phyloP scores from a whole-genome alignment of 2,888 invertebrate genomes.

The Scaptomyza reducta region DNA sequence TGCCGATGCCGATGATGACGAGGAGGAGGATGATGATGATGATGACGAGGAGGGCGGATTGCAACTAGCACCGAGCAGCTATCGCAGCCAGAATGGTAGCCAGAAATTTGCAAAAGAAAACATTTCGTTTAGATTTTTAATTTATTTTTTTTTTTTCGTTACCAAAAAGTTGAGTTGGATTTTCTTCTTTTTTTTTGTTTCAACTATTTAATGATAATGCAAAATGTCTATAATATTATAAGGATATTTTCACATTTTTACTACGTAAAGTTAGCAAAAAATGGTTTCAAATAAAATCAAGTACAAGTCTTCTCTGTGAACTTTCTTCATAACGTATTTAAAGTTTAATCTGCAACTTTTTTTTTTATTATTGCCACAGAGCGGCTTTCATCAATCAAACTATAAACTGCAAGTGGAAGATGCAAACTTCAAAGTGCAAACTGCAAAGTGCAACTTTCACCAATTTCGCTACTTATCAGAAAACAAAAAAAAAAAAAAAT shows the following conservation, averaged over 20 bases:
- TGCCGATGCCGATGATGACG: neutral
- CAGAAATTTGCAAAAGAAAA: neutral
- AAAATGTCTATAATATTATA: too few relatives aligned
- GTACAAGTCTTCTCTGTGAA: too few relatives aligned
- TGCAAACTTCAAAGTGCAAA: constrained; percentile 14
- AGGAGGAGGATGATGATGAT: constrained; percentile 29
- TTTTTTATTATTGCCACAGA: constrained; percentile 29
- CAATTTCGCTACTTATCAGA: constrained; percentile 38
- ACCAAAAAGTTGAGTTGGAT: too few relatives aligned
- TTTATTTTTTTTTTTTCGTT: too few relatives aligned
- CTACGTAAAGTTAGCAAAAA: neutral
- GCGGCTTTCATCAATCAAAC: constrained; percentile 59
- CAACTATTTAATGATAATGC: too few relatives aligned
- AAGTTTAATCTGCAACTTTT: neutral
- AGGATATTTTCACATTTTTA: neutral
- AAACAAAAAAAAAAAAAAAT: neutral
- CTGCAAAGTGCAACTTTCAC: constrained; percentile 35
- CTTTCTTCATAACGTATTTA: neutral
- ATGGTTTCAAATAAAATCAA: too few relatives aligned
- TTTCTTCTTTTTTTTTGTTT: too few relatives aligned
- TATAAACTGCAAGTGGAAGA: constrained; percentile 34
- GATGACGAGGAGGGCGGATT: constrained; percentile 31
- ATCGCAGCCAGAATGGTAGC: constrained; percentile 55
- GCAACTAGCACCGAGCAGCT: constrained; percentile 38
- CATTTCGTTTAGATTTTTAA: too few relatives aligned